Conservation (phyloP, 2,797 vertebrate genomes). For the Tenualosa thibaudeaui region DNA sequence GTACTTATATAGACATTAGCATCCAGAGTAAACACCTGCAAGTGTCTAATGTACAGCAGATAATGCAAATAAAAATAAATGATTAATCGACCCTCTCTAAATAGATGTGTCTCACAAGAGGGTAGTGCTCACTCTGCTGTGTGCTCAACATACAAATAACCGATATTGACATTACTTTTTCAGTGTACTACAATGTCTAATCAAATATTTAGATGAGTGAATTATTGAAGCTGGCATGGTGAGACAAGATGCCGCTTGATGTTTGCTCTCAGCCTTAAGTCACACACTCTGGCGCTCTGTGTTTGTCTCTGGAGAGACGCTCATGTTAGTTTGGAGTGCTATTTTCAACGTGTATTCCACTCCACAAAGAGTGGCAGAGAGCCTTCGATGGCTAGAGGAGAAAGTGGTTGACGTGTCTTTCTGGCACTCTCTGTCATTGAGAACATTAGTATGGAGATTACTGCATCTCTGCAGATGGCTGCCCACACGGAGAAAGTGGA, state of each 20-base stretch:
- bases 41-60: not conserved
- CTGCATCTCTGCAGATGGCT: not conserved
- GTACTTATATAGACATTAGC: not conserved
- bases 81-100: not conserved
- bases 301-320: not conserved
- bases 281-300: not conserved
- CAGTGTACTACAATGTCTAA: not conserved
- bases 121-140: not conserved
- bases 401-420: not conserved
- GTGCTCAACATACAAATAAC: slow-evolving; percentile 25
- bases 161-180: slow-evolving; percentile 1
- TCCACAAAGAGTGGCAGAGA: not conserved
- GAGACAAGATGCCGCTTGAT: not conserved
- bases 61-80: not conserved
- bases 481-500: not conserved
- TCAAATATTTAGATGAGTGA: slow-evolving; percentile 24
- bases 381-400: too few relatives aligned
- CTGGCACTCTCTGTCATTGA: not conserved
- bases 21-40: not conserved
- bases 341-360: not conserved
- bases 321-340: not conserved
- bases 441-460: not conserved
- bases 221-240: not conserved
- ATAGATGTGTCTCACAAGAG: not conserved
- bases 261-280: not conserved